Conservation (phyloP, 2,797 vertebrate genomes). For the Adrianichthys oophorus region DNA sequence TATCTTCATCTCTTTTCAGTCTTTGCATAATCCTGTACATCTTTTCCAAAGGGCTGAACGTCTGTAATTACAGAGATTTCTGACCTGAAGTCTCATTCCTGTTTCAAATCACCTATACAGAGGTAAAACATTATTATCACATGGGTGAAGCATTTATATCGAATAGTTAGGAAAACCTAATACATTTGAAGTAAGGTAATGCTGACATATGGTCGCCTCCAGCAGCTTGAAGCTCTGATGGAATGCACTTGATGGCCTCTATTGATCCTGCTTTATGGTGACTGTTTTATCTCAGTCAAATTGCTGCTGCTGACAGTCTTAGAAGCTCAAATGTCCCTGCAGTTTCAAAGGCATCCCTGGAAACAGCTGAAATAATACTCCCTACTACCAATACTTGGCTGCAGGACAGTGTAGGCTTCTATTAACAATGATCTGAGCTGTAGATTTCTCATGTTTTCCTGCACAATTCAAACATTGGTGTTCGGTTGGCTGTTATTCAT, state of each 20-base stretch:
- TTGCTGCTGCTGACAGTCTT: constrained; percentile 55
- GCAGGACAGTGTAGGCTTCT: background rate
- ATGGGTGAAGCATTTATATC: constrained; percentile 3
- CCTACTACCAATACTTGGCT: constrained; percentile 1
- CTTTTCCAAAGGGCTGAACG: no score
- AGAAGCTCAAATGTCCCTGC: constrained; percentile 38
- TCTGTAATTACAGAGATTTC: no score
- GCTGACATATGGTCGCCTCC: constrained; percentile 41
- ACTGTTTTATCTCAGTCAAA: constrained; percentile 68
- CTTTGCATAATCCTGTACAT: no score
- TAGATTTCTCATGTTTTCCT: background rate
- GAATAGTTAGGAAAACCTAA: constrained; percentile 27
- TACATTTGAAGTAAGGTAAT: constrained; percentile 45
- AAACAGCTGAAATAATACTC: constrained; percentile 25
- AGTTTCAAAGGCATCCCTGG: constrained; percentile 29
- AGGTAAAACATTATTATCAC: constrained; percentile 1
- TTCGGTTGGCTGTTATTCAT: background rate
- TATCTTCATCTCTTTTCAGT: no score
- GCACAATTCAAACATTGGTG: background rate
- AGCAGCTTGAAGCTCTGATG: constrained; percentile 58
- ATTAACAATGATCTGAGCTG: background rate
- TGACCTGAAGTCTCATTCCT: no score
- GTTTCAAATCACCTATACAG: no score
- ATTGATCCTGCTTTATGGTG: constrained; percentile 63
- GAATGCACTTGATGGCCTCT: constrained; percentile 61